Base-by-base conservation (phyloP, 2,888 invertebrate species). In the Agrotis exclamationis region DNA sequence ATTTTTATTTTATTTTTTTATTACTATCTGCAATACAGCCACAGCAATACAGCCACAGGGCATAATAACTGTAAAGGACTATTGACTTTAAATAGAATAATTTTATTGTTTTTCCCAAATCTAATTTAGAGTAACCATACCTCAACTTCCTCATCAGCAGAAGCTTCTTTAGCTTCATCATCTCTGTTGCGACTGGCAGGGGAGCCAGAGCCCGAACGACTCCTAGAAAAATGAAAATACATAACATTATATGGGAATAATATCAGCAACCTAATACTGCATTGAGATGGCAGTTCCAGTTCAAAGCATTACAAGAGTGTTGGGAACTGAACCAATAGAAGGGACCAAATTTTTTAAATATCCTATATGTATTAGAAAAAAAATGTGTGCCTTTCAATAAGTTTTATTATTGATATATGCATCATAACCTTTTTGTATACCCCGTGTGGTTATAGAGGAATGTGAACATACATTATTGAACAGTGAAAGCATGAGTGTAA, bases 131-230 rank as follows among this genome's bases (percentile, higher is more conserved):
- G 22, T 9, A 45, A 59, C 33, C 60, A 44, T 56, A 80, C 97
- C 90, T 97, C 97, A 20, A 97, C 97, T 83, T 97, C 97, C 81
- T 98, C 98, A 79, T 97, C 97, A 1, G 96, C 97, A 33, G 97
- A 97, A 18, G 97, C 98, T 92, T 98, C 98, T 85, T 97, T 97
- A 5, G 97, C 97, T 88, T 98, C 98, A 76, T 97, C 97, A 78
- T 96, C 97, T 86, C 90, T 93, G 68, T 96, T 95, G 54, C 94
- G 93, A 80, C 96, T 96, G 71, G 91, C 95, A 33, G 76, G 76
- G 13, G 71, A 71, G 9, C 92, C 94, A 4, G 96, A 96, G 2
- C 91, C 96, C 4, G 96, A 96, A 20, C 91, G 93, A 75, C 96
- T 96, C 85, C 96, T 96, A 85, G 33, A 71, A 79, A 39, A 56